A percentile compares a stretch with the other conserved stretches of the same genome.
Evolutionary conservation across 1,140 invertebrate genomes (phyloP).

Genomic region (Amphibalanus amphitrite): DNA sequence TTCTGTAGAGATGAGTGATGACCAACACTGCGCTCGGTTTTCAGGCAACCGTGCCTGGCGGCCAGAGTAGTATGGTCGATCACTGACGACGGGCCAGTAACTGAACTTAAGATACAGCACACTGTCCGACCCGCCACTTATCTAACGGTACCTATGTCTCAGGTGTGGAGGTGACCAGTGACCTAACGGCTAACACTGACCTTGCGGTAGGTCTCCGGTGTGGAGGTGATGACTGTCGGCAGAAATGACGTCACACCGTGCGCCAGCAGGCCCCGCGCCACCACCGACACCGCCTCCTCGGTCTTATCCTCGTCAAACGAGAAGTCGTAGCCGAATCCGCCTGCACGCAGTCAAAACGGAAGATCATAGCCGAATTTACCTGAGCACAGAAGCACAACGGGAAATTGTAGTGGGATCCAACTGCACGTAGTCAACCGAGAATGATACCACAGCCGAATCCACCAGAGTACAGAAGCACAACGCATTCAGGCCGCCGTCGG

Average conservation of each 20-base stretch:
- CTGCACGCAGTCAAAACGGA: constrained; percentile 31
- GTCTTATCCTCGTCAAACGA: constrained; percentile 54
- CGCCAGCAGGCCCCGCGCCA: constrained; percentile 56
- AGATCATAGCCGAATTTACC: background rate
- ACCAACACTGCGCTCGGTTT: too few species aligned
- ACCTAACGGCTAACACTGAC: background rate
- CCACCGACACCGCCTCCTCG: constrained; percentile 53
- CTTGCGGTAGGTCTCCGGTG: constrained; percentile 48
- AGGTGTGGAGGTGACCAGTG: constrained; percentile 37
- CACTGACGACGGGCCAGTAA: too few species aligned
- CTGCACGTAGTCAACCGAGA: too few species aligned
- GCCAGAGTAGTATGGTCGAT: too few species aligned
- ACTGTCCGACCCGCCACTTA: background rate
- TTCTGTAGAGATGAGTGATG: too few species aligned
- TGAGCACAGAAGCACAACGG: too few species aligned
- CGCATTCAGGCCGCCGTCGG: too few species aligned
- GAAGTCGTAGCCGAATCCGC: constrained; percentile 92
- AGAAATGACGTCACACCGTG: constrained; percentile 92
- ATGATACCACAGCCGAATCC: too few species aligned
- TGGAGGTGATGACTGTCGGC: constrained; percentile 87
- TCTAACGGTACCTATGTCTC: too few species aligned
- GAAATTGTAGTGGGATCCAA: too few species aligned
- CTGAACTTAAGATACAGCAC: constrained; percentile 26
- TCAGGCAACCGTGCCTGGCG: too few species aligned
- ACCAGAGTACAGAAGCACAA: too few species aligned